Base-by-base conservation (phyloP, 2,888 invertebrate species). In the Hirtodrosophila alboralis region DNA sequence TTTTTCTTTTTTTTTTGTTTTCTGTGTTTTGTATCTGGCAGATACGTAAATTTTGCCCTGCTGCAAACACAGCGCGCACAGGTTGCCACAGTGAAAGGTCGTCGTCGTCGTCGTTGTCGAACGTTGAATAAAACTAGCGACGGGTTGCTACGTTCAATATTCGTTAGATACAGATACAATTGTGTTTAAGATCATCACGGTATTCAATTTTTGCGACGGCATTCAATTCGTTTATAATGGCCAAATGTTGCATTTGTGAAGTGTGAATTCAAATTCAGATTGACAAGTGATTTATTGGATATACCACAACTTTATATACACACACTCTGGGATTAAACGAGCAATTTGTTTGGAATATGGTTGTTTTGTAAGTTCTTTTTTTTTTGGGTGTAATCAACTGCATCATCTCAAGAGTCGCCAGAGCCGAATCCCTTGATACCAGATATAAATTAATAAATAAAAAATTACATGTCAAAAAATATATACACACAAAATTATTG, bases 281-380 rank as follows among this genome's bases (percentile, higher is more conserved):
- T 61, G 61, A 54, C 56, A 52, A 58, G 43, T 51, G 34, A 45
- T 34, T 38, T 34, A 44, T 61, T 71, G 40, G 49, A 68, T 54
- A 68, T 10, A 48, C 13, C 27, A 45, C 31, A 44, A 26, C 43
- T 14, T 4, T 3, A 30, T 8, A 8, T 10, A 10, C 13, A 34
- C 18, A 27, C 48, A 37, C 30, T 38, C 40, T 59, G 79, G 79
- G 84, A 79, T 68, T 85, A 65, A 53, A 43, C 48, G 21, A 38
- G n/a, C n/a, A n/a, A 56, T 57, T 61, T 43, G 9, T 10, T 70
- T 77, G 87, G 86, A 88, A 88, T 80, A 88, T 88, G 88, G 88
- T 88, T 72, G 81, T 89, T 63, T 75, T 89, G 88, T 88, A 86
- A 89, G 88, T 88, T 59, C 33, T 31, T 4, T 27, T 54, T 14